Conservation (phyloP, 2,888 invertebrate genomes). For the Chironomus riparius region DNA sequence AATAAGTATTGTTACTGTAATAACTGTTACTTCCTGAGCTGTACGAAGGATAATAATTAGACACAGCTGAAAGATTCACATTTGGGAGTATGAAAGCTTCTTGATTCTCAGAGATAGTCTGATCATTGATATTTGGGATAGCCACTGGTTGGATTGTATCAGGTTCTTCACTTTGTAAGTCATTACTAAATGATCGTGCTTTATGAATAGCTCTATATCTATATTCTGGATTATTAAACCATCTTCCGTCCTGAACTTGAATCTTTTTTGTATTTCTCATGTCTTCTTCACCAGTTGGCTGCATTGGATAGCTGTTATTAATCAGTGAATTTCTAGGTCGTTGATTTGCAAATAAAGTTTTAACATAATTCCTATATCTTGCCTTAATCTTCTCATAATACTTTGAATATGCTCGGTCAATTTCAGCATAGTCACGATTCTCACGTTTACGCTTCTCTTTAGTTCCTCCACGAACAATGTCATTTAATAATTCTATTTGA, state of each 20-base stretch:
- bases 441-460: conserved; percentile 16
- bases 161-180: conserved; percentile 29
- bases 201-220: conserved; percentile 34
- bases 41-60: conserved; percentile 8
- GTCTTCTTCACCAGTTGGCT: conserved; percentile 14
- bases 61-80: background rate
- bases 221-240: conserved; percentile 34
- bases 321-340: conserved; percentile 29
- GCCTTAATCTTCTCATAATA: conserved; percentile 39
- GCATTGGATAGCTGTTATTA: conserved; percentile 22
- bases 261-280: conserved; percentile 31
- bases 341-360: conserved; percentile 35
- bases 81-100: background rate
- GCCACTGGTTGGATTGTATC: conserved; percentile 30
- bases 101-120: background rate
- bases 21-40: background rate
- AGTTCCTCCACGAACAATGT: background rate
- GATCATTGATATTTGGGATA: conserved; percentile 34
- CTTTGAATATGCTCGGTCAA: conserved; percentile 37
- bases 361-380: conserved; percentile 38
- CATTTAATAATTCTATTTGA: background rate
- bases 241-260: conserved; percentile 34
- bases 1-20: background rate
- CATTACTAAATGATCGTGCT: conserved; percentile 31
- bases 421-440: conserved; percentile 33